These are phyloP conservation scores for Ceratina japonica DNA, from an alignment of 1,140 invertebrate species.

Conservation along the genomic window DNA sequence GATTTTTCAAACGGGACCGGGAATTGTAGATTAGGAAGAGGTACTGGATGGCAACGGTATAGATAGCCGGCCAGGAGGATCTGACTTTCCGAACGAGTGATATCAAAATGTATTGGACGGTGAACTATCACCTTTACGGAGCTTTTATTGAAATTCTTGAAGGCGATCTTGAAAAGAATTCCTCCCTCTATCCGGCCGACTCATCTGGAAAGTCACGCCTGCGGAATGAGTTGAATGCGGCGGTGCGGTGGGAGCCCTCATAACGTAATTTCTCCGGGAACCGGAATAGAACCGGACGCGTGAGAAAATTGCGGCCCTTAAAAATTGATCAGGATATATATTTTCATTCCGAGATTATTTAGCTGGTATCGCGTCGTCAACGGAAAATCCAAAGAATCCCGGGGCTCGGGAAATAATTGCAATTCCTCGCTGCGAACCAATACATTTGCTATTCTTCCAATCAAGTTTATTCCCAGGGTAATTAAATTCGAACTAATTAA, in stretches of 20 bases:
- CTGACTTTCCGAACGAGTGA: constrained; percentile 19
- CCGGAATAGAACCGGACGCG: constrained; percentile 30
- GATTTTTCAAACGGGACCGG: neutral
- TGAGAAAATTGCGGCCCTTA: constrained; percentile 7
- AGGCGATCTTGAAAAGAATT: constrained; percentile 62
- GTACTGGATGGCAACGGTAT: no score
- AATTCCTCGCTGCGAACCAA: no score
- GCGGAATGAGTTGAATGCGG: constrained; percentile 52
- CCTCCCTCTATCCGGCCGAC: constrained; percentile 42
- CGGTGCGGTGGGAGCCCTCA: constrained; percentile 14
- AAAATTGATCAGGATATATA: constrained; percentile 13
- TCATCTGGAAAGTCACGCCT: constrained; percentile 57
- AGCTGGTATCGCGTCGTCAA: no score
- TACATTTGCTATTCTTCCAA: no score
- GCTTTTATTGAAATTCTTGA: constrained; percentile 64
- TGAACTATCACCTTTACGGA: constrained; percentile 44
- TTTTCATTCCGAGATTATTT: neutral
- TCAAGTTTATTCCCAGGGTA: no score
- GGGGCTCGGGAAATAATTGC: no score
- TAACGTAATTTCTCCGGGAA: constrained; percentile 45
- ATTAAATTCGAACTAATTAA: no score
- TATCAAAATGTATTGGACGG: constrained; percentile 57
- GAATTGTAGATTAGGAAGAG: neutral
- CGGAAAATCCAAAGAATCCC: no score
- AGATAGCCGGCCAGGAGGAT: neutral